Evolutionary conservation across 2,888 invertebrate genomes (phyloP), one percentile per base, ranked within the genome.

Genomic region (Heliothis peltigera): DNA sequence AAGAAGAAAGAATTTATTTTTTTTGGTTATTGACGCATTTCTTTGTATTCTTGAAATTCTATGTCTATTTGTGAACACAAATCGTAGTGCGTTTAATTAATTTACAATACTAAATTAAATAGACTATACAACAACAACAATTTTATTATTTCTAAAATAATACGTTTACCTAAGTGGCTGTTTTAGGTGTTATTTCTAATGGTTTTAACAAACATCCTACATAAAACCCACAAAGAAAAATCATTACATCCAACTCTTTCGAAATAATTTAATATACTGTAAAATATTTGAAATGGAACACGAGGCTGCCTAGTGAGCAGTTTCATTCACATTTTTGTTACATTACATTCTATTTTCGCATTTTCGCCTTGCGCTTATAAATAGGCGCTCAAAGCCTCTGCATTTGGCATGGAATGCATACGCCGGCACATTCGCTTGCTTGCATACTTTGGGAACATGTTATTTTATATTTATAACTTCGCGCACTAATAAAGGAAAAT

Each of bases 261-360:
- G 39, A n/a, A 39, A 39, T 39, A 39, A 39, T 39, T 39, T 39
- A 4, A 39, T 39, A 39, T 39, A 17, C 2, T 2, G 3, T 10
- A 22, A 56, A 59, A 54, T 22, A 54, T 49, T 32, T 15, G 15
- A 54, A 39, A 49, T 53, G 21, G 8, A 46, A 32, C 47, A 46
- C 17, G n/a, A 49, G 19, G 8, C 17, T 12, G 21, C 2, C 47
- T 18, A 68, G 72, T 59, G 64, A 81, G 81, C 77, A 74, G 77
- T 83, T 79, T 75, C 76, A 85, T 84, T 84, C 76, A 80, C 81
- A 87, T 87, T 87, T 88, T 89, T 89, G 87, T 86, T 83, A 83
- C 84, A 87, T 87, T 87, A 84, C 84, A 85, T 85, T 84, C 79
- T 84, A 87, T 84, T n/a, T n/a, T n/a, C n/a, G n/a, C n/a, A 86